phyloP scores from a whole-genome alignment of 2,113 vertebrate species.

The Crotophaga sulcirostris region DNA sequence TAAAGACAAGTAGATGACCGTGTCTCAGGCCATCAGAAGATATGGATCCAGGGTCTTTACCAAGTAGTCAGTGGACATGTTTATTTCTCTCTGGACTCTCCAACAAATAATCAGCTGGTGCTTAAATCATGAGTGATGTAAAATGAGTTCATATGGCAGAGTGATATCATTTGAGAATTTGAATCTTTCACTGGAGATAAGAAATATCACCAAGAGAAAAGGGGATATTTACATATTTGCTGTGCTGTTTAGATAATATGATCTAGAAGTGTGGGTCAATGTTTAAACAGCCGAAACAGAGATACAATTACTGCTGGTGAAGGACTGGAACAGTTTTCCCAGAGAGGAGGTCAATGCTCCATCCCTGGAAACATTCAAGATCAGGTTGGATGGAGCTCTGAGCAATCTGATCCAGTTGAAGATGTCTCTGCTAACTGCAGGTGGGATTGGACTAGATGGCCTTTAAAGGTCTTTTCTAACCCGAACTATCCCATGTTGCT shows the following conservation, averaged over 20 bases:
- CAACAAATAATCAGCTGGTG: not conserved
- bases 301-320: not conserved
- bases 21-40: not conserved
- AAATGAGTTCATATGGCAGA: not conserved
- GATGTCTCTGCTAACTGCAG: not conserved
- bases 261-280: not conserved
- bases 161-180: not conserved
- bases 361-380: not conserved
- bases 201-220: not conserved
- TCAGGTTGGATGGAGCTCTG: not conserved
- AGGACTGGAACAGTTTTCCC: not conserved
- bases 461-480: not conserved
- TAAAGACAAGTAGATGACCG: not conserved
- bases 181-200: not conserved
- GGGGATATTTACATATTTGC: not conserved
- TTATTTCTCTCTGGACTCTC: not conserved
- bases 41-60: not conserved
- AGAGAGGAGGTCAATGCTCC: not conserved
- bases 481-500: not conserved
- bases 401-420: not conserved
- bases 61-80: not conserved
- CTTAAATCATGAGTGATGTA: not conserved
- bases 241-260: not conserved
- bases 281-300: not conserved
- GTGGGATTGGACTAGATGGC: not conserved